A percentile compares a stretch with the other conserved stretches of the same genome.
phyloP scores from a whole-genome alignment of 2,888 invertebrate species.

The Eristalis arbustorum region DNA sequence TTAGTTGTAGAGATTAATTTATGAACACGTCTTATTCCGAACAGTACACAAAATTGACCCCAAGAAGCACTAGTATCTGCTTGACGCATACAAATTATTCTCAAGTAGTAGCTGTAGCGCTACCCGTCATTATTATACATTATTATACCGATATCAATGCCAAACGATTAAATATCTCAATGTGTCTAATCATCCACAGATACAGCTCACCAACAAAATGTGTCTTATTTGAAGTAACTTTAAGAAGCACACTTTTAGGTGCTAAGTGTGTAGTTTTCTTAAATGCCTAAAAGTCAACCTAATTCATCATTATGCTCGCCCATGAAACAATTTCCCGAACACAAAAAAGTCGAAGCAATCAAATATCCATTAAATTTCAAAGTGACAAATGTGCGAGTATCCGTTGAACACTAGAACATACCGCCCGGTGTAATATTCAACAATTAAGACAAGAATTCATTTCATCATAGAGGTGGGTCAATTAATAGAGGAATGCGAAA shows the following conservation, averaged over 20 bases:
- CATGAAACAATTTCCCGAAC: conserved; percentile 7
- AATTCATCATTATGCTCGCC: background rate
- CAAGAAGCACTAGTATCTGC: too few species aligned
- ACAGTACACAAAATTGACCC: too few species aligned
- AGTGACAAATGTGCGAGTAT: conserved; percentile 40
- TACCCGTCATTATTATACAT: too few species aligned
- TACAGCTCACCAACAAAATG: too few species aligned
- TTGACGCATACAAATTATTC: too few species aligned
- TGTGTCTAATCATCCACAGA: too few species aligned
- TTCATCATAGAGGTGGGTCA: conserved; percentile 64
- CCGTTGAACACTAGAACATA: conserved; percentile 13
- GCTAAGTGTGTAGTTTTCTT: background rate
- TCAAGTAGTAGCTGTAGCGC: too few species aligned
- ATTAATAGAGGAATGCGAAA: conserved; percentile 64
- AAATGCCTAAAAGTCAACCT: background rate
- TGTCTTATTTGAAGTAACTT: background rate
- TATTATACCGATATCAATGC: too few species aligned
- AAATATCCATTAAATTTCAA: conserved; percentile 42
- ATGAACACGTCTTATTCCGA: too few species aligned
- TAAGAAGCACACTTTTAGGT: background rate
- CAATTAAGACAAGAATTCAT: conserved; percentile 66
- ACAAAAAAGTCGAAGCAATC: conserved; percentile 41
- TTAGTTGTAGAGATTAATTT: too few species aligned
- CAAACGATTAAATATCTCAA: too few species aligned
- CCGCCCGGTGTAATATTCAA: conserved; percentile 49